phyloP scores from a whole-genome alignment of 2,888 invertebrate genomes.

The Teleogryllus oceanicus region DNA sequence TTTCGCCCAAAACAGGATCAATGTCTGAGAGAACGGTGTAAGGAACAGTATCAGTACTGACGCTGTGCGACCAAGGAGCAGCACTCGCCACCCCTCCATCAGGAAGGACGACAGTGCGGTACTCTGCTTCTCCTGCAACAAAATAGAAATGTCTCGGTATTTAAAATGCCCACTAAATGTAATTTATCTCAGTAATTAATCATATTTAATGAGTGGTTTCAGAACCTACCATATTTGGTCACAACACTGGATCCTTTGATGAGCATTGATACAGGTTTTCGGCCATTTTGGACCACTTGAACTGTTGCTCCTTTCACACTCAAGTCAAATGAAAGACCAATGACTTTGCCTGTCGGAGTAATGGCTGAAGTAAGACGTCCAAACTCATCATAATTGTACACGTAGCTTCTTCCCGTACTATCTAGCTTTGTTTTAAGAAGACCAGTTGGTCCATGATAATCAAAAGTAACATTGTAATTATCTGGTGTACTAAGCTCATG shows the following conservation, averaged over 20 bases:
- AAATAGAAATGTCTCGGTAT: background rate
- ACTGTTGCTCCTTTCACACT: conserved; percentile 87
- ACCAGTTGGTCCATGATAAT: conserved; percentile 87
- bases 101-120: conserved; percentile 71
- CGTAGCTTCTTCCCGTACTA: conserved; percentile 84
- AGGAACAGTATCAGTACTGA: conserved; percentile 86
- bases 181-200: background rate
- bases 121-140: conserved; percentile 65
- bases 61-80: conserved; percentile 81
- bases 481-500: conserved; percentile 88
- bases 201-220: background rate
- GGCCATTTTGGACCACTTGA: conserved; percentile 75
- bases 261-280: conserved; percentile 77
- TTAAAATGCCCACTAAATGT: background rate
- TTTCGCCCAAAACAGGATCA: conserved; percentile 82
- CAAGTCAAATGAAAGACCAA: conserved; percentile 82
- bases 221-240: conserved; percentile 60
- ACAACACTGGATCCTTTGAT: conserved; percentile 84
- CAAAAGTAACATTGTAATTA: conserved; percentile 89
- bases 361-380: conserved; percentile 87
- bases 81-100: conserved; percentile 79
- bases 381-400: conserved; percentile 93
- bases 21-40: conserved; percentile 86
- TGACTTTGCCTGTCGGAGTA: conserved; percentile 92
- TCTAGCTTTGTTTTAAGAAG: conserved; percentile 84